phyloP scores from a whole-genome alignment of 2,797 vertebrate species.

The Lepilemur ruficaudatus region DNA sequence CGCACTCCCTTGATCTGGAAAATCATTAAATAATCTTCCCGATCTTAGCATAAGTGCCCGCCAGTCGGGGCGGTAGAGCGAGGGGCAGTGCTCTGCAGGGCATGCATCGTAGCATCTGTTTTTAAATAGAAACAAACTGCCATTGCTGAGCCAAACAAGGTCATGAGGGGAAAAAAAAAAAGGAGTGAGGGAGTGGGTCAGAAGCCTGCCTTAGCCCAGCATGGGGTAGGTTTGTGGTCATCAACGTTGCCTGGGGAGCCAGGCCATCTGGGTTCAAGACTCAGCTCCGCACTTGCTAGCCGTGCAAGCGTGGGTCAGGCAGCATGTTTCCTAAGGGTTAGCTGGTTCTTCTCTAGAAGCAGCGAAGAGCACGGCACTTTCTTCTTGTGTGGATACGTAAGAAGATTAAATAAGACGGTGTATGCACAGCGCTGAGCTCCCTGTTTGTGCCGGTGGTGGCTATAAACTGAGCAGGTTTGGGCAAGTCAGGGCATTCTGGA shows the following conservation, averaged over 20 bases:
- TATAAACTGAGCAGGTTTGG: not conserved
- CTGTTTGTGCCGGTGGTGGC: not conserved
- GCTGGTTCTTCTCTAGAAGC: not conserved
- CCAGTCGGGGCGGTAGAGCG: not conserved
- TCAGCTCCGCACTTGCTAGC: not conserved
- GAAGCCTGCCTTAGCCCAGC: no score
- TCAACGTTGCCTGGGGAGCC: not conserved
- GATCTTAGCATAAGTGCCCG: no score
- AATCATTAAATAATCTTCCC: not conserved
- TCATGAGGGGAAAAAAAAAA: not conserved
- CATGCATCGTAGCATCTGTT: fast-evolving
- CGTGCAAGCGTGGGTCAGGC: not conserved
- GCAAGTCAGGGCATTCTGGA: not conserved
- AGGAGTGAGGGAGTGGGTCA: not conserved
- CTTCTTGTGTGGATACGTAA: not conserved
- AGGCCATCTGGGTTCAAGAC: not conserved
- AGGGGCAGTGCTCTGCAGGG: not conserved
- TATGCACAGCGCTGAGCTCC: not conserved
- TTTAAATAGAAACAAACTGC: not conserved
- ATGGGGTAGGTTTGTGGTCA: not conserved
- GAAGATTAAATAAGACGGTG: not conserved
- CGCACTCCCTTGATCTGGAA: not conserved
- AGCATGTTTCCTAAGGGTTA: not conserved
- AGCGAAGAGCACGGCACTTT: no score
- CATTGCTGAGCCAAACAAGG: not conserved